Percentiles rank a stretch among this genome's conserved stretches.
Conservation (phyloP, 1,140 invertebrate species). For the Dendrolimus punctatus region DNA sequence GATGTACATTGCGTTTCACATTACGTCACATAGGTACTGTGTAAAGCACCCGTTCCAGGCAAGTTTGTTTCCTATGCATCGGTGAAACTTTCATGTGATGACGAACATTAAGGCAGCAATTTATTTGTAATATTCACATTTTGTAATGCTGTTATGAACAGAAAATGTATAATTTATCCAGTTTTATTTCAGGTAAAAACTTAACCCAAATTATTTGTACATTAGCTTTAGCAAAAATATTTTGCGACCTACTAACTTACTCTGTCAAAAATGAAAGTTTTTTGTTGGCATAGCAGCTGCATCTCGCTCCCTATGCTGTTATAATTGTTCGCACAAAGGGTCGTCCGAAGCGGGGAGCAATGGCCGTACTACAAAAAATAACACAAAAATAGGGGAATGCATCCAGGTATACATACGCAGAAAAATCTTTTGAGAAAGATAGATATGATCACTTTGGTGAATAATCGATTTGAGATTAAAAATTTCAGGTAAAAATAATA, state of each 20-base stretch:
- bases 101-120: too few relatives aligned
- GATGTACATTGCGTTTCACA: slow-evolving; percentile 45
- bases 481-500: too few relatives aligned
- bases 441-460: slow-evolving; percentile 22
- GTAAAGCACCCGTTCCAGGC: slow-evolving; percentile 11
- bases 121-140: too few relatives aligned
- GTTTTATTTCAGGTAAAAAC: too few relatives aligned
- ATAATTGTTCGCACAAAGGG: slow-evolving; percentile 61
- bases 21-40: slow-evolving; percentile 29
- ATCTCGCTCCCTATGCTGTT: slow-evolving; percentile 48
- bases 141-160: too few relatives aligned
- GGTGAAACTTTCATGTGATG: too few relatives aligned
- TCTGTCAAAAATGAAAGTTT: slow-evolving; percentile 29
- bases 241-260: slow-evolving; percentile 33
- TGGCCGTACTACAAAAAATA: slow-evolving; percentile 44
- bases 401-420: slow-evolving; percentile 51
- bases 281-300: slow-evolving; percentile 63
- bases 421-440: slow-evolving; percentile 25
- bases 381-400: slow-evolving; percentile 36
- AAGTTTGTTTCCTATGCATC: too few relatives aligned
- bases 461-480: slow-evolving; percentile 6
- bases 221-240: slow-evolving; percentile 8
- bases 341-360: slow-evolving; percentile 58
- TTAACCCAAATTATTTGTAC: not conserved
- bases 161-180: too few relatives aligned